Percentiles rank a stretch among this genome's conserved stretches.
These are phyloP conservation scores for Lepisosteus oculatus DNA, from an alignment of 2,113 vertebrate species.

Conservation along the genomic window DNA sequence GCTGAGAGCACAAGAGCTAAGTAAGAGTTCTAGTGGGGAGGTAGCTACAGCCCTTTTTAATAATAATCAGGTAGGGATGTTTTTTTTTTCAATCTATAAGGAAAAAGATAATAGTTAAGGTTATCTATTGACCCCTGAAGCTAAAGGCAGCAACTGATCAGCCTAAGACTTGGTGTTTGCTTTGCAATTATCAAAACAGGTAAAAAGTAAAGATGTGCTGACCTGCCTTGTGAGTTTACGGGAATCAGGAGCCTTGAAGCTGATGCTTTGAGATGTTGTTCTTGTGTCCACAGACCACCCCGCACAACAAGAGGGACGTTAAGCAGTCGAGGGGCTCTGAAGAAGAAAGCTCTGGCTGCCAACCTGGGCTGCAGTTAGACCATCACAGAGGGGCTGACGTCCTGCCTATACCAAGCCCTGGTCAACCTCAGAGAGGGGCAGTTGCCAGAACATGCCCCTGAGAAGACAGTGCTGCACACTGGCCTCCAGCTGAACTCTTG, in stretches of 20 bases:
- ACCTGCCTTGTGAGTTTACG: too few relatives aligned
- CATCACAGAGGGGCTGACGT: not conserved
- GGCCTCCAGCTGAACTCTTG: not conserved
- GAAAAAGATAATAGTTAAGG: too few relatives aligned
- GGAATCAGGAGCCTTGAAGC: too few relatives aligned
- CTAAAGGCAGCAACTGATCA: too few relatives aligned
- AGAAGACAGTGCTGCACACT: slow-evolving; percentile 2
- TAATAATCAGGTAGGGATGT: not conserved
- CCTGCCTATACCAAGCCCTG: slow-evolving; percentile 1
- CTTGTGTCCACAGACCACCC: slow-evolving; percentile 32
- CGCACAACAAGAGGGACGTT: slow-evolving; percentile 26
- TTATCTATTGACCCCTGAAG: too few relatives aligned
- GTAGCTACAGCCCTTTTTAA: not conserved
- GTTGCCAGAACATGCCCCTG: not conserved
- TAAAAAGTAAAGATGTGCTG: too few relatives aligned
- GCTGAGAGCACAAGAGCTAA: not conserved
- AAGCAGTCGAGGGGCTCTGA: slow-evolving; percentile 25
- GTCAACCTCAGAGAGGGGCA: slow-evolving; percentile 15
- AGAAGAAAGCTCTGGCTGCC: slow-evolving; percentile 18
- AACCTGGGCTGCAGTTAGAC: slow-evolving; percentile 16
- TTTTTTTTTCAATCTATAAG: too few relatives aligned
- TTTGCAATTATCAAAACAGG: too few relatives aligned
- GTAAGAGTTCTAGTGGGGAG: not conserved
- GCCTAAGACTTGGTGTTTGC: too few relatives aligned
- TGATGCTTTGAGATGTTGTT: not conserved